Base-by-base conservation (phyloP, 2,797 vertebrate species). In the Megaceryle alcyon region DNA sequence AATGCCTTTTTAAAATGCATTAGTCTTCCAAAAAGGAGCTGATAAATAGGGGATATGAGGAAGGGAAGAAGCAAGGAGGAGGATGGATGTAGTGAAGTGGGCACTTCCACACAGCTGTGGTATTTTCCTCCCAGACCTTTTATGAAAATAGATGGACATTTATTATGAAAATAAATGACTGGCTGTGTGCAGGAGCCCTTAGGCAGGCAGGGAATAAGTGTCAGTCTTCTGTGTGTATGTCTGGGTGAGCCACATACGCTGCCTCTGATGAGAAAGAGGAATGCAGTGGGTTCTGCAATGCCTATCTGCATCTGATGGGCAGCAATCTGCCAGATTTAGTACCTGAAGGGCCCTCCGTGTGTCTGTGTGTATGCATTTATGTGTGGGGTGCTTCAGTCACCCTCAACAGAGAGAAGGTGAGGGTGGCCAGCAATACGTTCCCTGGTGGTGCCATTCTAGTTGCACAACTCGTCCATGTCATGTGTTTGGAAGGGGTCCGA, bases 111-210 rank as follows among this genome's bases (percentile, higher is more conserved):
- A 77, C 76, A 84, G 83, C 87, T 76, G 87, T 46, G n/a, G 59
- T 10, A 20, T 35, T 86, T 68, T 49, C 23, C 83, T 95, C 31
- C 39, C 66, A 83, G 26, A 48, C 46, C 39, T 88, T 92, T 94
- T 65, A 53, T 63, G 81, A 94, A 92, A 95, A 94, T 76, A 94
- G 72, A 65, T 70, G 93, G 92, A 92, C 93, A 95, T 96, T 94
- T 94, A 91, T 97, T 93, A 97, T 86, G 94, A 92, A 97, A 96
- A 97, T 14, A 22, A 94, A 94, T 21, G 60, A 59, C 83, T 65
- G 51, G 35, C 26, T 35, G 81, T 39, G 49, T 4, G 31, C 88
- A 86, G 25, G 54, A 94, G 56, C 91, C 81, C 92, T 94, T 71
- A 85, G 60, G 82, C 68, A 82, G 51, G 51, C 49, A 71, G 76